These are phyloP conservation scores for Drosophila cardini DNA, from an alignment of 1,140 invertebrate genomes.

Conservation along the genomic window DNA sequence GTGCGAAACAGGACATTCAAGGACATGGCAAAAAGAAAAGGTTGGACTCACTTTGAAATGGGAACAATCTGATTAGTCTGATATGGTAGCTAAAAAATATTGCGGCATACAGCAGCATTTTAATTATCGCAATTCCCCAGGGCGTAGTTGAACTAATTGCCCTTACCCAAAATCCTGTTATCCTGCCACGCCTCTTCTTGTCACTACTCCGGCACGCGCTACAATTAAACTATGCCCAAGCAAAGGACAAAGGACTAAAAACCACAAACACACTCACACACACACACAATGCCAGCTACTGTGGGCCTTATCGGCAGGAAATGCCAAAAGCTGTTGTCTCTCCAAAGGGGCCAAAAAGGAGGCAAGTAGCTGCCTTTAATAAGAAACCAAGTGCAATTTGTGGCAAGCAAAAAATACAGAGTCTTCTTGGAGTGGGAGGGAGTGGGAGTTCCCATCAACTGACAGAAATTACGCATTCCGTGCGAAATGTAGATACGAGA, in stretches of 20 bases:
- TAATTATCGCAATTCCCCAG: slow-evolving; percentile 79
- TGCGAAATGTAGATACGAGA: slow-evolving; percentile 79
- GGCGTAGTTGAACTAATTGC: slow-evolving; percentile 79
- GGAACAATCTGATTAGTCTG: slow-evolving; percentile 79
- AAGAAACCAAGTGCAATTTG: slow-evolving; percentile 46
- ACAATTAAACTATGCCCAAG: slow-evolving; percentile 80
- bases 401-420: slow-evolving; percentile 15
- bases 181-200: not conserved
- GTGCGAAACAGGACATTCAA: slow-evolving; percentile 18
- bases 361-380: slow-evolving; percentile 23
- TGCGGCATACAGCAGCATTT: slow-evolving; percentile 79
- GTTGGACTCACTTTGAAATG: slow-evolving; percentile 63
- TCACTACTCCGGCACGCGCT: slow-evolving; percentile 25
- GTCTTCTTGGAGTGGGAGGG: not conserved
- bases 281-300: slow-evolving; percentile 21
- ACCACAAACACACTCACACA: slow-evolving; percentile 26
- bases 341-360: not conserved
- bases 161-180: slow-evolving; percentile 27
- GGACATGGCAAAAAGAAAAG: slow-evolving; percentile 33
- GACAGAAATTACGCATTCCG: slow-evolving; percentile 78
- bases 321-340: slow-evolving; percentile 49
- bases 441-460: slow-evolving; percentile 23
- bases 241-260: slow-evolving; percentile 23
- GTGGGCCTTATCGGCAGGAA: slow-evolving; percentile 34
- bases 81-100: slow-evolving; percentile 75